Conservation (phyloP, 2,888 invertebrate species). For the Neuroscelio doddi region DNA sequence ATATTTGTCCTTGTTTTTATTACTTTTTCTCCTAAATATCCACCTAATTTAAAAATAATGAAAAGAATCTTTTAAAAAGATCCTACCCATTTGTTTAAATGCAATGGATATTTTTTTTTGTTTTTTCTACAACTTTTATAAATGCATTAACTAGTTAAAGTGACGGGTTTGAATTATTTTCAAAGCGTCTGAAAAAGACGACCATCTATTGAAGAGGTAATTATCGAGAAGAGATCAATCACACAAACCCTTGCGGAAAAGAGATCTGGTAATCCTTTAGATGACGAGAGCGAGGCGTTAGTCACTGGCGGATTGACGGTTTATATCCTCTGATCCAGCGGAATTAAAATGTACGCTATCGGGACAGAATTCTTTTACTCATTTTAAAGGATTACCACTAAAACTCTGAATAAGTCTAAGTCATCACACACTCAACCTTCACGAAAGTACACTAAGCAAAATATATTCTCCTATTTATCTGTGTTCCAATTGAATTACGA, state of each 20-base stretch:
- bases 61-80: too few relatives aligned
- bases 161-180: slow-evolving; percentile 26
- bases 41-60: too few relatives aligned
- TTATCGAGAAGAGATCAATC: slow-evolving; percentile 68
- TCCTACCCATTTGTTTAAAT: too few relatives aligned
- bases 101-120: too few relatives aligned
- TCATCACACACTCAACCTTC: slow-evolving; percentile 23
- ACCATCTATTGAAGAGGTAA: slow-evolving; percentile 57
- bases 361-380: slow-evolving; percentile 29
- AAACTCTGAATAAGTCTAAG: slow-evolving; percentile 24
- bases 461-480: slow-evolving; percentile 42
- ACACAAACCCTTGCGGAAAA: slow-evolving; percentile 40
- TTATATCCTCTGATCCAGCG: slow-evolving; percentile 22
- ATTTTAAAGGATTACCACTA: slow-evolving; percentile 31
- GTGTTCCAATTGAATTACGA: slow-evolving; percentile 44
- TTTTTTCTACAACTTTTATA: slow-evolving; percentile 25
- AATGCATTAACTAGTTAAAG: slow-evolving; percentile 23
- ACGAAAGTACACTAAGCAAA: slow-evolving; percentile 34
- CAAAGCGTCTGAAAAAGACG: slow-evolving; percentile 18
- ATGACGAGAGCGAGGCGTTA: slow-evolving; percentile 37
- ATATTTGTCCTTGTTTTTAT: too few relatives aligned
- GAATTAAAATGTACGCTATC: slow-evolving; percentile 32
- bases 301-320: slow-evolving; percentile 31
- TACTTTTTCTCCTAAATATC: too few relatives aligned
- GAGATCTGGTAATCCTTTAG: slow-evolving; percentile 32